These are phyloP conservation scores for Diarsia dahlii DNA, from an alignment of 2,888 invertebrate species.

Conservation along the genomic window DNA sequence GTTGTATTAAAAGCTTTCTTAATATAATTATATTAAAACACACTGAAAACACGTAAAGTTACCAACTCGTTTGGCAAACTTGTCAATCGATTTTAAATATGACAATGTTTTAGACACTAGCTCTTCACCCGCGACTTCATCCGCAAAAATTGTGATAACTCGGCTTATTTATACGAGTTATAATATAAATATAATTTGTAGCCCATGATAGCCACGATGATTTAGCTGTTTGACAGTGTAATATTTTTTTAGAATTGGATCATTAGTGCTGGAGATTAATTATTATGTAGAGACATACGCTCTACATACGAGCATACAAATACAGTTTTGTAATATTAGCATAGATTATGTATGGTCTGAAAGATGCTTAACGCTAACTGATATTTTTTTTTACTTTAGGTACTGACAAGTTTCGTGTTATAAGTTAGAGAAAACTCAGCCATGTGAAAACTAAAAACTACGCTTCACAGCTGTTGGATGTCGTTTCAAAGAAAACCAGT, in stretches of 20 bases:
- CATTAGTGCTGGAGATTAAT: too few species aligned
- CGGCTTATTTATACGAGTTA: too few species aligned
- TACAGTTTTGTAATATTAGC: too few species aligned
- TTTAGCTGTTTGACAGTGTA: too few species aligned
- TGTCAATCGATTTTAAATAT: neutral
- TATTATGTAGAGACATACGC: too few species aligned
- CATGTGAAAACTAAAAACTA: neutral
- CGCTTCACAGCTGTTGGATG: conserved; percentile 2
- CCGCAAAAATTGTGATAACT: too few species aligned
- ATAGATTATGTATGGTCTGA: neutral
- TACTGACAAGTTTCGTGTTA: neutral
- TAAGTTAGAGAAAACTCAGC: neutral
- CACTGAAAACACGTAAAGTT: neutral
- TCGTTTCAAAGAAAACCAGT: conserved; percentile 6
- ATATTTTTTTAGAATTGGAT: too few species aligned
- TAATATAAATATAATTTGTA: too few species aligned
- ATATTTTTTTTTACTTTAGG: neutral
- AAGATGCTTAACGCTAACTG: neutral
- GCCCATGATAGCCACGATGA: too few species aligned
- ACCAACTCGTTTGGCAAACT: neutral
- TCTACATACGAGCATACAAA: too few species aligned
- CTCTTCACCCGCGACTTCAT: too few species aligned
- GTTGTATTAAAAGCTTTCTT: neutral
- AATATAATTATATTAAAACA: neutral
- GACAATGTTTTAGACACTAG: neutral